Evolutionary conservation across 2,113 vertebrate species (phyloP), one percentile per base, ranked within the genome.

Genomic region (Cyanistes caeruleus): DNA sequence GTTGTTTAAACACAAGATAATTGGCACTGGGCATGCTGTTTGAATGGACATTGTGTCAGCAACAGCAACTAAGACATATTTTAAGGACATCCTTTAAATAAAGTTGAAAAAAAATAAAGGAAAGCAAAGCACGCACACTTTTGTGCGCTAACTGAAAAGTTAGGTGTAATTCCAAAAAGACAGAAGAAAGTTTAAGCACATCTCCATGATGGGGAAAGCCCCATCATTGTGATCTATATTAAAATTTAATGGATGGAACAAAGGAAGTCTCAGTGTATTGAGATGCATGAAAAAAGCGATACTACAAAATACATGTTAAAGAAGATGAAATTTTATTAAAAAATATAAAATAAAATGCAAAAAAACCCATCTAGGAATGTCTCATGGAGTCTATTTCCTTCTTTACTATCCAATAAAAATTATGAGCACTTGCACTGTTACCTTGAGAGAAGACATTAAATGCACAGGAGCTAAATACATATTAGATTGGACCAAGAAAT

Each of bases 1-100:
- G 21, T 70, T 12, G 23, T 31, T 76, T 91, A 94, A 97, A 88
- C 65, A 94, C 28, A 78, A 68, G 39, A 87, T 16, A 92, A 83
- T 48, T 56, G 58, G 75, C 48, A 89, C 52, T 6, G 4, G 67
- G 30, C 3, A 44, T 43, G 53, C 90, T 44, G n/a, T 74, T 41
- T 81, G 51, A 67, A 63, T 49, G 5, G 10, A 19, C 19, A 20
- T 13, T 53, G 11, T 27, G 14, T 22, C 31, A 58, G 31, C 10
- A 27, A 67, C 25, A 31, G 18, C 27, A 87, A 56, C 14, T 35
- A 52, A 78, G 25, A 39, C 2, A 56, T 35, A 56, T 25, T 52
- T 39, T 39, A 39, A 39, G 12, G 39, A 39, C 11, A 39, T 39
- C 6, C 10, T 59, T 64, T 35, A 75, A 77, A 33, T 35, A 60